Percentiles rank a stretch among this genome's conserved stretches.
Conservation (phyloP, 1,140 invertebrate species). For the Pachyrhynchus sulphureomaculatus region DNA sequence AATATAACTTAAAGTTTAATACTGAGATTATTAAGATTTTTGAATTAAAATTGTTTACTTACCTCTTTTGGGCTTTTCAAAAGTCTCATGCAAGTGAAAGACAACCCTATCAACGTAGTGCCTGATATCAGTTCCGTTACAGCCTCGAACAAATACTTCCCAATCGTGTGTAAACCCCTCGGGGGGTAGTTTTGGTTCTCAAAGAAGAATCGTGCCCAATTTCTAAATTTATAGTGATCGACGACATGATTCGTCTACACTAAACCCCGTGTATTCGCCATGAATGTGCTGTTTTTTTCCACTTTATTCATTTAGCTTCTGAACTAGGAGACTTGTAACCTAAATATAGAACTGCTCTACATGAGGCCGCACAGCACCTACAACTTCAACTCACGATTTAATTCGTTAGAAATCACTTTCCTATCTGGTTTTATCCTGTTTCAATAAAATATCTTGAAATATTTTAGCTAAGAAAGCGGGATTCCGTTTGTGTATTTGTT, state of each 20-base stretch:
- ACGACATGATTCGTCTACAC: constrained; percentile 56
- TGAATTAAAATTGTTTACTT: constrained; percentile 43
- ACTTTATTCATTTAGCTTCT: constrained; percentile 17
- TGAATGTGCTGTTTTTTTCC: constrained; percentile 19
- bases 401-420: not conserved
- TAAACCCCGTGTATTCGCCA: constrained; percentile 22
- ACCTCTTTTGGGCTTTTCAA: constrained; percentile 87
- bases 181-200: constrained; percentile 72
- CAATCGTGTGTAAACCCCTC: constrained; percentile 96
- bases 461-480: not conserved
- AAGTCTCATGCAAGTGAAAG: constrained; percentile 89
- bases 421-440: not conserved
- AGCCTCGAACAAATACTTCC: constrained; percentile 92
- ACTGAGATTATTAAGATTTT: too few species aligned
- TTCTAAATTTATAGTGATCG: constrained; percentile 84
- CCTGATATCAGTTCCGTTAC: constrained; percentile 81
- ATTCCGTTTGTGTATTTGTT: not conserved
- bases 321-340: constrained; percentile 24
- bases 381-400: not conserved
- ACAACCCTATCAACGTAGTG: constrained; percentile 94
- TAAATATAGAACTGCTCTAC: constrained; percentile 37
- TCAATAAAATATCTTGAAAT: not conserved
- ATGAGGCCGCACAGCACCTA: constrained; percentile 7
- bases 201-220: constrained; percentile 86
- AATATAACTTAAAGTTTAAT: too few species aligned